Evolutionary conservation across 2,888 invertebrate species (phyloP).

Genomic region (Volucella zonaria): DNA sequence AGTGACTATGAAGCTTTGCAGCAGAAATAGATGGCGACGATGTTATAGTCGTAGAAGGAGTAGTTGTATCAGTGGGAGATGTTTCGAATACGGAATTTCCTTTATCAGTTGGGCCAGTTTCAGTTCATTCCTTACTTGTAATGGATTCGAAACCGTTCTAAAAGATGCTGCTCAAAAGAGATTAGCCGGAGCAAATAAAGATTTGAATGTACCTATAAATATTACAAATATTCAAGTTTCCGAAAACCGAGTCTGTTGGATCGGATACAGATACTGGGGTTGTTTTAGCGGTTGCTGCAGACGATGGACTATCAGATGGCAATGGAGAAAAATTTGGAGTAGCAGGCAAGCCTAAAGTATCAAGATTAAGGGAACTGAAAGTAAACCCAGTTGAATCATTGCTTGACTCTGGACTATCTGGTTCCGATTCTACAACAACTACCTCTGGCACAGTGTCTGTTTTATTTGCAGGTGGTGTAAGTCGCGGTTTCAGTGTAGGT

Average conservation of each 20-base stretch:
- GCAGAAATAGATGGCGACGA: slow-evolving; percentile 43
- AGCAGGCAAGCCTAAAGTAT: slow-evolving; percentile 10
- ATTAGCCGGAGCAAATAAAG: slow-evolving; percentile 50
- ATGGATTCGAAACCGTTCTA: slow-evolving; percentile 21
- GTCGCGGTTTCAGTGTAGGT: background rate
- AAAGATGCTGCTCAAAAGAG: slow-evolving; percentile 27
- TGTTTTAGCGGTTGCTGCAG: slow-evolving; percentile 34
- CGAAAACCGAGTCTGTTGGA: slow-evolving; percentile 76
- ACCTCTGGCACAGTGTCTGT: slow-evolving; percentile 35
- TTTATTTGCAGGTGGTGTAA: slow-evolving; percentile 35
- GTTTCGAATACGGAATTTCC: slow-evolving; percentile 38
- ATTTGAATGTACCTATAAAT: slow-evolving; percentile 40
- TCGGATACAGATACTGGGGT: slow-evolving; percentile 59
- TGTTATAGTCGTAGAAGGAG: slow-evolving; percentile 48
- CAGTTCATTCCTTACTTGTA: slow-evolving; percentile 34
- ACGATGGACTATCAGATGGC: slow-evolving; percentile 22
- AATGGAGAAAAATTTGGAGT: too few relatives aligned
- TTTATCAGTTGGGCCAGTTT: slow-evolving; percentile 21
- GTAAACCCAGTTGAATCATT: slow-evolving; percentile 49
- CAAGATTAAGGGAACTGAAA: slow-evolving; percentile 53
- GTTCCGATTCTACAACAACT: slow-evolving; percentile 10
- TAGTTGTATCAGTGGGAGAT: slow-evolving; percentile 12
- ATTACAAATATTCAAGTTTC: slow-evolving; percentile 79
- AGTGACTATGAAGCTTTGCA: background rate
- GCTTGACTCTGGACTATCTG: slow-evolving; percentile 24